Evolutionary conservation across 2,797 vertebrate species (phyloP), one percentile per base, ranked within the genome.

Genomic region (Typhlichthys eigenmanni): DNA sequence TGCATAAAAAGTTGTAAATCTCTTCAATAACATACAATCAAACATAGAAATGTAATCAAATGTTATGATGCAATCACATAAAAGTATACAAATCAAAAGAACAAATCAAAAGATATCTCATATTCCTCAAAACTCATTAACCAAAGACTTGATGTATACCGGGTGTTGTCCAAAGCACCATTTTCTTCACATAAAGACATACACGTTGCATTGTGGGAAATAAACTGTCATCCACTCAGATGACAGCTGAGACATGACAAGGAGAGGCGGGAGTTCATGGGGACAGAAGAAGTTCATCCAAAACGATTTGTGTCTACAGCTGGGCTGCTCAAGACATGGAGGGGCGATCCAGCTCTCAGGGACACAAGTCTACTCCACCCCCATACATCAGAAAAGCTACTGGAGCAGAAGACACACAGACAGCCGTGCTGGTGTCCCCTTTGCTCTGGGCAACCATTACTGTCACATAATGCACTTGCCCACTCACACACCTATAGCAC

Each of bases 371-470:
- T 32, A 67, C 38, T 76, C 76, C 43, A 38, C 29, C 52, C 13
- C 32, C 55, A 45, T 74, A 3, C 24, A 62, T 74, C 72, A 70
- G 63, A 9, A 43, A 43, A 50, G 13, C 29, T 67, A 71, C 24
- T 49, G 12, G 64, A 75, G 74, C 77, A 60, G 74, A 71, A 74
- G 63, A 84, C 13, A 4, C 29, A 16, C 32, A 46, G 58, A 59
- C 57, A 58, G 51, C 47, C 38, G 24, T 55, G 13, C 14, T 4
- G 34, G 52, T 58, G 43, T 62, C 3, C 38, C 38, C 9, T 43
- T 10, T 38, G 47, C 68, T 77, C 63, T 54, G 19, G 55, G 70
- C 57, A 50, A 55, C 56, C 71, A 76, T 73, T 71, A 72, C 60
- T 69, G 72, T 76, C 69, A 16, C 69, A 45, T 38, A 29, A 48